Conservation (phyloP, 2,888 invertebrate genomes). For the Brachycybe producta region DNA sequence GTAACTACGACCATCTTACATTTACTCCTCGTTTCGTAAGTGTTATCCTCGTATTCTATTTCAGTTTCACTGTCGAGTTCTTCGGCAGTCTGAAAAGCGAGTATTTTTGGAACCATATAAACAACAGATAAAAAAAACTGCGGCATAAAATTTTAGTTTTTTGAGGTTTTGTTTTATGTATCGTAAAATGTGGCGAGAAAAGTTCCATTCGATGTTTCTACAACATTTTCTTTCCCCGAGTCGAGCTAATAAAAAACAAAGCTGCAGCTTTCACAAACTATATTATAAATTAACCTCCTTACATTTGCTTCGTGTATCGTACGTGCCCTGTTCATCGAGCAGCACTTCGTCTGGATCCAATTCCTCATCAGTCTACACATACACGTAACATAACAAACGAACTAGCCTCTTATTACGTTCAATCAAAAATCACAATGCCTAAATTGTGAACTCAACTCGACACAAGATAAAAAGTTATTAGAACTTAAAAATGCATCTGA, state of each 20-base stretch:
- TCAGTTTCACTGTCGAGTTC: conserved; percentile 79
- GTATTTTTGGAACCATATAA: neutral
- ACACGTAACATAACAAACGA: neutral
- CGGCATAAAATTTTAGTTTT: too few relatives aligned
- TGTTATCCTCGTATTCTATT: conserved; percentile 62
- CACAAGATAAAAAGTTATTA: too few relatives aligned
- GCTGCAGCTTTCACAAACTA: neutral
- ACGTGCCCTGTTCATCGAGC: conserved; percentile 61
- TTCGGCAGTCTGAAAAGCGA: conserved; percentile 56
- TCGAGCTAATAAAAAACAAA: conserved; percentile 1
- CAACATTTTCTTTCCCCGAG: conserved; percentile 7
- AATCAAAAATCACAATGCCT: too few relatives aligned
- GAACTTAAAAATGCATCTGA: neutral
- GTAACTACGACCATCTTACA: too few relatives aligned
- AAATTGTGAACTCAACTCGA: too few relatives aligned
- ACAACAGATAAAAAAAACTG: neutral
- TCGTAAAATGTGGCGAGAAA: neutral
- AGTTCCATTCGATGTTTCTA: neutral
- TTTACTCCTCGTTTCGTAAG: conserved; percentile 78
- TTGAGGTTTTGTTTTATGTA: too few relatives aligned
- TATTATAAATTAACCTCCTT: conserved; percentile 37
- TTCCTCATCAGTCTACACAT: conserved; percentile 62
- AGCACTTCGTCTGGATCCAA: conserved; percentile 78
- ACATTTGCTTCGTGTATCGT: conserved; percentile 85
- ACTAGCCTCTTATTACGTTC: neutral